A percentile compares a stretch with the other conserved stretches of the same genome.
Conservation (phyloP, 2,888 invertebrate species). For the Hecatera dysodea region DNA sequence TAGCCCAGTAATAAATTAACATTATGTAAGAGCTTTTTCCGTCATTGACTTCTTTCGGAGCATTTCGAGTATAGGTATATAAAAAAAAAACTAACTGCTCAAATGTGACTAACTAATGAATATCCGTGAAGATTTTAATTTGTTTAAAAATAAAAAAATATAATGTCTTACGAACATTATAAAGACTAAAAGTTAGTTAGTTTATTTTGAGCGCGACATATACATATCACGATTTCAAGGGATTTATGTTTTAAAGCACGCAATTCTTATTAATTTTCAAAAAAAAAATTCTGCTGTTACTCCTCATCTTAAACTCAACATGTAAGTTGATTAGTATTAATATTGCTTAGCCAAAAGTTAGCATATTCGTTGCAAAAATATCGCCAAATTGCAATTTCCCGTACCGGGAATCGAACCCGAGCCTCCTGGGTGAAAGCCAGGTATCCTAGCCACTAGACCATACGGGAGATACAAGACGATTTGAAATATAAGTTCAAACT, state of each 20-base stretch:
- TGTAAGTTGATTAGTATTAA: neutral
- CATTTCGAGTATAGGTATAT: neutral
- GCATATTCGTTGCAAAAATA: neutral
- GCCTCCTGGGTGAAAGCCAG: constrained; percentile 94
- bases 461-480: neutral
- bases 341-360: neutral
- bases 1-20: constrained; percentile 29
- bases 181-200: too few relatives aligned
- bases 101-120: constrained; percentile 16
- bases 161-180: neutral
- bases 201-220: too few relatives aligned
- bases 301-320: too few relatives aligned
- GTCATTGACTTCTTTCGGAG: too few relatives aligned
- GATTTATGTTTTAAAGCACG: too few relatives aligned
- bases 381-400: constrained; percentile 21
- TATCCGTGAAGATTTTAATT: constrained; percentile 49
- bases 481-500: neutral
- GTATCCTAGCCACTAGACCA: constrained; percentile 93
- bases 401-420: constrained; percentile 93
- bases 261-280: too few relatives aligned
- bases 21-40: constrained; percentile 34
- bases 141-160: neutral
- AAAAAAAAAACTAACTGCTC: constrained; percentile 46
- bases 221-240: too few relatives aligned
- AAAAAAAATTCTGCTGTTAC: too few relatives aligned